Base-by-base conservation (phyloP, 1,140 invertebrate genomes). In the Delia radicum region DNA sequence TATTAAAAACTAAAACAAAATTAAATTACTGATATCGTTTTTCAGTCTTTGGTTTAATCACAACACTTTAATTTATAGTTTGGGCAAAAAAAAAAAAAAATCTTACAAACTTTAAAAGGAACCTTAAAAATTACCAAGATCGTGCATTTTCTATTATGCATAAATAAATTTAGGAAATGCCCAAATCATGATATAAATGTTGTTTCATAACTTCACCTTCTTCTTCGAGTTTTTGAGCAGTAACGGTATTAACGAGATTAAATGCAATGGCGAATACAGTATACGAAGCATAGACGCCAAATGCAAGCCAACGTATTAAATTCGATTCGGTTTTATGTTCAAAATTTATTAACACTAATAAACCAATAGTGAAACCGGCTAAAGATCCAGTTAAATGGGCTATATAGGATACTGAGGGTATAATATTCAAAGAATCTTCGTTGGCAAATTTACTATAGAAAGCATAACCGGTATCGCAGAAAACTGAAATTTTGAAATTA, bases 281-380 rank as follows among this genome's bases (percentile, higher is more conserved):
- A 87, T 96, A 97, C 0, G 94, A 92, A 0, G 93, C 92, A 88
- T 97, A 98, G 1, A 97, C 93, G 15, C 94, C 94, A 5, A 98
- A 87, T 1, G 96, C 96, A 73, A 97, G 91, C 96, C 96, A 98
- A 93, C 96, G 97, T 63, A 98, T 89, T 37, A 97, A 89, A 79
- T 96, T 93, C 85, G 97, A 95, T 87, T 96, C 94, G 0, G 96
- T 89, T 73, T 95, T 93, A 81, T 96, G 94, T 48, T 98, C 95
- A 86, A 98, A 96, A 88, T 98, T 97, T 87, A 97, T 98, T 73
- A 99, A 88, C 13, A 98, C 95, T 21, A 98, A 88, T 15, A 98
- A 90, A 2, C 94, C 94, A 79, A 97, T 92, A 7, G 94, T 96
- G 65, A 97, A 90, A 1, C 95, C 95, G 7, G 95, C 95, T 73